Base-by-base conservation (phyloP, 1,140 invertebrate species). In the Heterodera schachtii region DNA sequence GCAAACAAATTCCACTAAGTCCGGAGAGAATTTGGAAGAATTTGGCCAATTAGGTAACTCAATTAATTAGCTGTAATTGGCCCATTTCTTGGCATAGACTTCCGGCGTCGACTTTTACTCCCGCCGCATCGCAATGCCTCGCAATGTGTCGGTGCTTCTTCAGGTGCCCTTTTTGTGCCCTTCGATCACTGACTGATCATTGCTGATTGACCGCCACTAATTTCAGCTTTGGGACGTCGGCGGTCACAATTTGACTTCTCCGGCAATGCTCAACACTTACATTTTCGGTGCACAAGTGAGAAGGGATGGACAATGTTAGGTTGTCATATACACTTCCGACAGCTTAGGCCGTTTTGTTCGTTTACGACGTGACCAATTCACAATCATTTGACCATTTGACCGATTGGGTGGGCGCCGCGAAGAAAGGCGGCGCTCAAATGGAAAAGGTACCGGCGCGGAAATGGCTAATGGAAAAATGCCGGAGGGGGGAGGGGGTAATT, bases 321-420 rank as follows among this genome's bases (percentile, higher is more conserved):
- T 31, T 31, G 49, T 52, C 49, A 52, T 8, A 52, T 11, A 52
- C 6, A 73, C 21, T 41, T 11, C 11, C 31, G 60, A 74, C 57
- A 47, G 44, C 57, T 57, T 41, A 78, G 77, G 84, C 70, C 64
- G 92, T 95, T 79, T 87, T 96, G 74, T 91, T 96, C 76, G 93
- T 96, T 2, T 96, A 95, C 90, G 95, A 96, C 88, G 93, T 96
- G 6, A 95, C 94, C 52, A 95, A 94, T 87, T 91, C 92, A 70
- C 91, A 92, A 82, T 95, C 94, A 90, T 95, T 96, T 90, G 94
- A 94, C 73, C 93, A 93, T 83, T 88, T 96, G 7, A 91, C 92
- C 31, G 91, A 93, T 19, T 96, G 95, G 95, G 91, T 95, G 80
- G 89, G 91, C 44, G 91, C 91, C 75, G 92, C 94, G 7, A 92